Evolutionary conservation across 2,113 vertebrate genomes (phyloP).

Genomic region (Anhinga rufa): DNA sequence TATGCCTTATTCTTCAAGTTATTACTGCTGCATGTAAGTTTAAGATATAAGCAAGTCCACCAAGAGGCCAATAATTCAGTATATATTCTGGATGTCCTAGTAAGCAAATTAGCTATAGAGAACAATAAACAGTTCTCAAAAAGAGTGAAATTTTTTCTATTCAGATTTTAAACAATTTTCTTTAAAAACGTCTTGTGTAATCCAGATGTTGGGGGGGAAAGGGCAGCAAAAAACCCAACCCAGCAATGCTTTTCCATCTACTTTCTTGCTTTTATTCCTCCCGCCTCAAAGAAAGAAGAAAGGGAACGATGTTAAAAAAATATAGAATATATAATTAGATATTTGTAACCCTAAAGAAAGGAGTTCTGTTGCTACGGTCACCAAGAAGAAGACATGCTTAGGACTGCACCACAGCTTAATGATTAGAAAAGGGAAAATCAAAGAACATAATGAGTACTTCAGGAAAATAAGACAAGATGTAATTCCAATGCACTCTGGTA

Average conservation of each 20-base stretch:
- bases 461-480: background rate
- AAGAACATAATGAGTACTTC: background rate
- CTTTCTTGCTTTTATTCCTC: background rate
- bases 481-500: background rate
- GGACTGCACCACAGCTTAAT: background rate
- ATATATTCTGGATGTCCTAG: background rate
- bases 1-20: background rate
- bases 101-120: background rate
- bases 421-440: background rate
- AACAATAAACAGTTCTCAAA: background rate
- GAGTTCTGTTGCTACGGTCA: background rate
- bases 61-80: background rate
- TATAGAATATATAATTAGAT: background rate
- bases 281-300: background rate
- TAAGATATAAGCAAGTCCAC: background rate
- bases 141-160: background rate
- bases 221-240: background rate
- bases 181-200: background rate
- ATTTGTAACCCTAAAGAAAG: background rate
- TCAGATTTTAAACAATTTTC: background rate
- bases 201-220: background rate
- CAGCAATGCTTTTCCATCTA: background rate
- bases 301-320: background rate
- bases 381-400: background rate
- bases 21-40: background rate